Conservation (phyloP, 1,140 invertebrate species). For the Zaprionus gabonicus region DNA sequence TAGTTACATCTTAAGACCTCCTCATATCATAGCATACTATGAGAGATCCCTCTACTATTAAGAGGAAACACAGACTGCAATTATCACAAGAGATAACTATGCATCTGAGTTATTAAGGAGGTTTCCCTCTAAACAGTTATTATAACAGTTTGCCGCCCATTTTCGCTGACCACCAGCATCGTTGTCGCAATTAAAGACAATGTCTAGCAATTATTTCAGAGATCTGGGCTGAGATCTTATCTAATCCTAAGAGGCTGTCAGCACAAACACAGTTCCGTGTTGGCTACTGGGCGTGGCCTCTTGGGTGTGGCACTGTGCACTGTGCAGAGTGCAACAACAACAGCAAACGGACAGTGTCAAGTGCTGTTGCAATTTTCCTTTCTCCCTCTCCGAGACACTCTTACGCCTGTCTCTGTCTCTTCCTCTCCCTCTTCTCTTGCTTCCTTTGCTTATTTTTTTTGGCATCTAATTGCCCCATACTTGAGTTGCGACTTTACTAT, state of each 20-base stretch:
- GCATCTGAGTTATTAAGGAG: background rate
- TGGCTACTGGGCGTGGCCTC: slow-evolving; percentile 57
- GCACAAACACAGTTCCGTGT: slow-evolving; percentile 24
- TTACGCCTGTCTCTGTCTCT: background rate
- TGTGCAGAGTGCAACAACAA: slow-evolving; percentile 1
- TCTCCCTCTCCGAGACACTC: no score
- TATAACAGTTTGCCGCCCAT: background rate
- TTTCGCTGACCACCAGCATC: slow-evolving; percentile 9
- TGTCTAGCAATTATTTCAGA: slow-evolving; percentile 12
- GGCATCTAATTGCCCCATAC: slow-evolving; percentile 59
- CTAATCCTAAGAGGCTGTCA: slow-evolving; percentile 52
- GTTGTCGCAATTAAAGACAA: slow-evolving; percentile 21
- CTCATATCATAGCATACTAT: background rate
- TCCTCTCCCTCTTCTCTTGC: background rate
- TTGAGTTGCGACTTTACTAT: slow-evolving; percentile 46
- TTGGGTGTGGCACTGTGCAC: slow-evolving; percentile 50
- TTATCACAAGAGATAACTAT: background rate
- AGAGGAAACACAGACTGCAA: background rate
- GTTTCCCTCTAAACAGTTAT: slow-evolving; percentile 2
- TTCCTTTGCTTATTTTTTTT: slow-evolving; percentile 12
- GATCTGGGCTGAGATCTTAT: slow-evolving; percentile 17
- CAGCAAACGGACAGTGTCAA: slow-evolving; percentile 13
- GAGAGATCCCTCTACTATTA: background rate
- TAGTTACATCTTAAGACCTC: no score
- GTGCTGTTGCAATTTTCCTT: background rate